Evolutionary conservation across 1,140 invertebrate species (phyloP).

Genomic region (Drosophila kurseongensis): DNA sequence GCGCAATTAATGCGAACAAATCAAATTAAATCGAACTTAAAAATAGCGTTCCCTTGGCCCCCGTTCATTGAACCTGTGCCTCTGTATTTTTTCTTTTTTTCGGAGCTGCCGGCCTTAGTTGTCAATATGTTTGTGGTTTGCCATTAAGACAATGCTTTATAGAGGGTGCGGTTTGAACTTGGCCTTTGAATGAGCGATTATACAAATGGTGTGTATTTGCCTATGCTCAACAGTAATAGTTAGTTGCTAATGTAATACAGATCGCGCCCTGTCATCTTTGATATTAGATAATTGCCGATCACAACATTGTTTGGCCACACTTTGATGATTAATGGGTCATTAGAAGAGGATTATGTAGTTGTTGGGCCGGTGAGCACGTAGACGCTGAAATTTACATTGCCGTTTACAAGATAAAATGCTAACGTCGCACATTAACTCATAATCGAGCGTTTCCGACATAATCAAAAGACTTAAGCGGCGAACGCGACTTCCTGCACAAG

Average conservation of each 20-base stretch:
- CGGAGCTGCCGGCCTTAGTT: constrained; percentile 60
- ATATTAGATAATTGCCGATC: constrained; percentile 34
- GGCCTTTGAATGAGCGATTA: constrained; percentile 67
- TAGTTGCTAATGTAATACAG: constrained; percentile 28
- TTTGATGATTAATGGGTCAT: constrained; percentile 27
- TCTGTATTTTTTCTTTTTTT: constrained; percentile 32
- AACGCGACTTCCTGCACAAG: constrained; percentile 68
- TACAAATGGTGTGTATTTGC: constrained; percentile 32
- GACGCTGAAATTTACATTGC: constrained; percentile 54
- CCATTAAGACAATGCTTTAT: constrained; percentile 55
- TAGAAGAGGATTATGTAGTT: constrained; percentile 48
- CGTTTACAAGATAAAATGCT: constrained; percentile 30
- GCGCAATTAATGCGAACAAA: constrained; percentile 69
- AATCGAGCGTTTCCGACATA: constrained; percentile 44
- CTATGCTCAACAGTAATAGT: constrained; percentile 15
- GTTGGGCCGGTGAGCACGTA: constrained; percentile 47
- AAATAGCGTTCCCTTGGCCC: constrained; percentile 60
- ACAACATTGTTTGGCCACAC: constrained; percentile 23
- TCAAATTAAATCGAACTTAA: constrained; percentile 72
- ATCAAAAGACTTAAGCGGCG: constrained; percentile 76
- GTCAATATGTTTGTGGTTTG: constrained; percentile 57
- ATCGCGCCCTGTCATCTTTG: constrained; percentile 34
- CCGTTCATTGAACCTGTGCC: constrained; percentile 63
- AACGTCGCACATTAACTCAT: constrained; percentile 41
- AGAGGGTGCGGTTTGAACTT: constrained; percentile 76